Evolutionary conservation across 2,888 invertebrate species (phyloP).

Genomic region (Campoplex nolae): DNA sequence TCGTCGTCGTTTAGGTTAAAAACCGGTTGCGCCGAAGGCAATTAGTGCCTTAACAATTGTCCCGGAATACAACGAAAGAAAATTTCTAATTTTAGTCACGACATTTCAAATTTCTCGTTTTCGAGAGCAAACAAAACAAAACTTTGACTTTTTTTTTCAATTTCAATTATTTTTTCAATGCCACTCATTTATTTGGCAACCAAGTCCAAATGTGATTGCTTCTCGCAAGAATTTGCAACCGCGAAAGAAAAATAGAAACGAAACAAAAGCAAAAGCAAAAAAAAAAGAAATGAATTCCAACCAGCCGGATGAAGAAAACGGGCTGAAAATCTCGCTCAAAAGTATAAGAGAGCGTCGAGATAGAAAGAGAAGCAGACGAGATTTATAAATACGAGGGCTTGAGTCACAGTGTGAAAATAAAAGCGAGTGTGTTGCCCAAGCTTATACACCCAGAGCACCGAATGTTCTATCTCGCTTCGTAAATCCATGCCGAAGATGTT

Average conservation of each 20-base stretch:
- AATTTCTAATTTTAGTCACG: background rate
- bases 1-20: background rate
- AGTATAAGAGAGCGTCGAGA: constrained; percentile 53
- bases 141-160: no score
- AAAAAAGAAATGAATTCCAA: background rate
- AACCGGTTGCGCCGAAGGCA: background rate
- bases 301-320: constrained; percentile 39
- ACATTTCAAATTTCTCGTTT: background rate
- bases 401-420: constrained; percentile 80
- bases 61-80: background rate
- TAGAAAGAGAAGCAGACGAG: constrained; percentile 54
- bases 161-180: background rate
- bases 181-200: background rate
- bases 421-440: constrained; percentile 75
- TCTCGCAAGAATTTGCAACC: background rate
- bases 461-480: constrained; percentile 41
- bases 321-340: constrained; percentile 17
- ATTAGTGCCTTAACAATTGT: background rate
- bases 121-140: no score
- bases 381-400: constrained; percentile 78
- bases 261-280: background rate
- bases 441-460: constrained; percentile 4
- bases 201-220: background rate
- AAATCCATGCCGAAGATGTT: constrained; percentile 50
- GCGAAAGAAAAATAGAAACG: background rate